A percentile compares a stretch with the other conserved stretches of the same genome.
Evolutionary conservation across 2,888 invertebrate genomes (phyloP).

Genomic region (Linhomoeus sp.): DNA sequence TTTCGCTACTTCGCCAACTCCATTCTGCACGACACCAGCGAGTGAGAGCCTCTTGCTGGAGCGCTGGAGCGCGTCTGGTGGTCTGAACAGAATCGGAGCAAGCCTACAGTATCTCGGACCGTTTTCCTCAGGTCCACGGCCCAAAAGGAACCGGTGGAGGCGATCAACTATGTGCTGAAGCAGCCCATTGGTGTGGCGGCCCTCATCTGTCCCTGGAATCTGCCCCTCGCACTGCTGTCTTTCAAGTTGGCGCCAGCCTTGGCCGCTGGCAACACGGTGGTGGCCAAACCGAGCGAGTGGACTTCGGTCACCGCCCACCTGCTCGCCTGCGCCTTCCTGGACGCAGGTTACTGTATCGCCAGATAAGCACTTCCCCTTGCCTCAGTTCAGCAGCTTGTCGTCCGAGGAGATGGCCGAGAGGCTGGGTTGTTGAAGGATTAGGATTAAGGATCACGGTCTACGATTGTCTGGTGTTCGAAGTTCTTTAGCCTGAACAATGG

Average conservation of each 20-base stretch:
- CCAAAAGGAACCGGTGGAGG: slow-evolving; percentile 13
- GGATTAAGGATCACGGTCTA: too few relatives aligned
- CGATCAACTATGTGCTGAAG: slow-evolving; percentile 34
- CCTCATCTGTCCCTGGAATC: slow-evolving; percentile 39
- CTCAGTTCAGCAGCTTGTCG: too few relatives aligned
- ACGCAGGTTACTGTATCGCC: slow-evolving; percentile 29
- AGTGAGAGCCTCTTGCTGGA: slow-evolving; percentile 25
- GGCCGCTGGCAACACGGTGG: slow-evolving; percentile 34
- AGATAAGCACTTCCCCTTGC: too few relatives aligned
- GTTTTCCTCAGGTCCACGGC: slow-evolving; percentile 13
- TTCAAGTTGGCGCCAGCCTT: slow-evolving; percentile 39
- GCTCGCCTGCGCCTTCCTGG: slow-evolving; percentile 32
- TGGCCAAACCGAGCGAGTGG: slow-evolving; percentile 39
- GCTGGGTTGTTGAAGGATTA: too few relatives aligned
- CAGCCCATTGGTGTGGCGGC: slow-evolving; percentile 37
- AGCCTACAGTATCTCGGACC: too few relatives aligned
- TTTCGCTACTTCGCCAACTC: slow-evolving; percentile 36
- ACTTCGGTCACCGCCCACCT: slow-evolving; percentile 38
- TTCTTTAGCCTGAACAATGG: too few relatives aligned
- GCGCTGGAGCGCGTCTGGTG: too few relatives aligned
- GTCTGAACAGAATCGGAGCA: too few relatives aligned
- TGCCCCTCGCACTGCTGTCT: slow-evolving; percentile 38
- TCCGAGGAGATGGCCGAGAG: too few relatives aligned
- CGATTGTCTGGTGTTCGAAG: too few relatives aligned
- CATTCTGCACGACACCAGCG: slow-evolving; percentile 29